Evolutionary conservation across 2,113 vertebrate species (phyloP).

Genomic region (Vireo altiloquus): DNA sequence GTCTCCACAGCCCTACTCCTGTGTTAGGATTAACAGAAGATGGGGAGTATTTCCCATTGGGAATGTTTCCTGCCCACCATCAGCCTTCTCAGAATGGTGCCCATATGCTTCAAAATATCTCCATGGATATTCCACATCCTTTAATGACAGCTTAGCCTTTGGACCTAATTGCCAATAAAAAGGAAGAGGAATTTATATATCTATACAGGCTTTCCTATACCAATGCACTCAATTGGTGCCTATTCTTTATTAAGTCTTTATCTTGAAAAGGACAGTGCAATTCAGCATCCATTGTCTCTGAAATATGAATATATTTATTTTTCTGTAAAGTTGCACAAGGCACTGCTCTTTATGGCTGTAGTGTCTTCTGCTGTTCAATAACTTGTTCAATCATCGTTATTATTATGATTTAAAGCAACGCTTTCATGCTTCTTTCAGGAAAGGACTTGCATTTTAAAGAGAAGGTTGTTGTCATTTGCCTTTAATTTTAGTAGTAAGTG

Average conservation of each 20-base stretch:
- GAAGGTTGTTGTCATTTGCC: neutral
- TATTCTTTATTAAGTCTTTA: neutral
- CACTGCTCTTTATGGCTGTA: neutral
- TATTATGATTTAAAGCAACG: neutral
- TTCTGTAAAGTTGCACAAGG: neutral
- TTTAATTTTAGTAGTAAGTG: neutral
- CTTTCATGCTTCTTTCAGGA: neutral
- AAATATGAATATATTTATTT: neutral
- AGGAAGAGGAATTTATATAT: neutral
- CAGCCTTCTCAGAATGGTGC: neutral
- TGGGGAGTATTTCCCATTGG: neutral
- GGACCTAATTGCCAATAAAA: neutral
- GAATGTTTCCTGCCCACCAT: neutral
- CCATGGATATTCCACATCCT: neutral
- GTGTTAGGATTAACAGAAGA: neutral
- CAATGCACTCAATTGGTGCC: neutral
- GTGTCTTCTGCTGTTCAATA: neutral
- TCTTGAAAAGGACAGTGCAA: neutral
- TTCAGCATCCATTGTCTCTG: neutral
- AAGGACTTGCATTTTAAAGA: neutral
- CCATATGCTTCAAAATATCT: neutral
- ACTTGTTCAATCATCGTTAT: neutral
- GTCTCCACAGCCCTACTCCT: neutral
- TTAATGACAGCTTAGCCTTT: neutral
- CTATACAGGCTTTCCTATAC: neutral